Conservation (phyloP, 2,113 vertebrate species). For the Rattus rattus region DNA sequence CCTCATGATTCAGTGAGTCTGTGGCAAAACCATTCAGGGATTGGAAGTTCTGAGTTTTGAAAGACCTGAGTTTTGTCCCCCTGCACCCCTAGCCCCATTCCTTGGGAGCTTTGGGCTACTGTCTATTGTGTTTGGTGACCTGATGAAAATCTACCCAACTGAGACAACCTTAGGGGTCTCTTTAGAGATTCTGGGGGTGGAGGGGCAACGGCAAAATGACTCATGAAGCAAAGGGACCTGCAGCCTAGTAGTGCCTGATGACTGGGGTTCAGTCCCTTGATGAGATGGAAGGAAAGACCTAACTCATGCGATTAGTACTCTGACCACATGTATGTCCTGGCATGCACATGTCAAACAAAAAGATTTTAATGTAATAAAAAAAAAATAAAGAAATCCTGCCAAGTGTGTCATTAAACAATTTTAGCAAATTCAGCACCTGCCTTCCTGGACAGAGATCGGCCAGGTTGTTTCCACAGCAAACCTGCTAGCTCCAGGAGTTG, state of each 20-base stretch:
- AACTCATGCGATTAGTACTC: neutral
- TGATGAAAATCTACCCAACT: neutral
- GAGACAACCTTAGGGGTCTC: neutral
- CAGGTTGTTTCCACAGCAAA: neutral
- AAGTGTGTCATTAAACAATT: neutral
- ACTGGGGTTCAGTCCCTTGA: no score
- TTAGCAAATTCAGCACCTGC: neutral
- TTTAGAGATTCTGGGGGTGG: neutral
- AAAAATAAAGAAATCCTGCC: neutral
- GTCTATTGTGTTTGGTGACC: neutral
- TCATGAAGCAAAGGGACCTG: neutral
- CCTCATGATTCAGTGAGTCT: conserved; percentile 75
- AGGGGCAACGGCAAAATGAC: neutral
- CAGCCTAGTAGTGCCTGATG: neutral
- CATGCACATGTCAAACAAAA: no score
- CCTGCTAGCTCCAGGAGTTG: neutral
- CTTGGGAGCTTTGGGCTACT: fast-evolving
- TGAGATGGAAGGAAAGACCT: neutral
- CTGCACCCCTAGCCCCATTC: neutral
- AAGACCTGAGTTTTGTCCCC: neutral
- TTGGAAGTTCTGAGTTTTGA: neutral
- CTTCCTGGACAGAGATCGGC: neutral
- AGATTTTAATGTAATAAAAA: neutral
- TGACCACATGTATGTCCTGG: neutral
- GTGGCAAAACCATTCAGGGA: conserved; percentile 24